Conservation (phyloP, 2,113 vertebrate species). For the Pardalotus punctatus region DNA sequence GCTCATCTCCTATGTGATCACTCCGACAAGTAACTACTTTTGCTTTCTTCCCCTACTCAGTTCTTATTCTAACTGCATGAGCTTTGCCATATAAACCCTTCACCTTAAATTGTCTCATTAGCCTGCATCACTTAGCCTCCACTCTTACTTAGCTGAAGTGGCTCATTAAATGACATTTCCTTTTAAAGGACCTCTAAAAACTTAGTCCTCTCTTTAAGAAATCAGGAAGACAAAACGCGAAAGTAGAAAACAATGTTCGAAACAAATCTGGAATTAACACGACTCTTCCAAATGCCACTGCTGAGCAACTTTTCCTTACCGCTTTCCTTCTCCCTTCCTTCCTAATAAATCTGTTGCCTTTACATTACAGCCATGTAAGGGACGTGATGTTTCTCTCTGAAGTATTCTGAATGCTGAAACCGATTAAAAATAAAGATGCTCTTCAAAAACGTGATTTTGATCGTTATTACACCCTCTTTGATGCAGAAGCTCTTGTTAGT, state of each 20-base stretch:
- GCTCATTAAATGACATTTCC: background rate
- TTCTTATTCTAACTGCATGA: background rate
- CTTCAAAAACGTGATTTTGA: background rate
- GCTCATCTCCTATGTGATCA: background rate
- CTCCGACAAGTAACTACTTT: background rate
- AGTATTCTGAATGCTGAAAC: background rate
- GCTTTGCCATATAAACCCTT: background rate
- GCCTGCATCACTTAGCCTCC: background rate
- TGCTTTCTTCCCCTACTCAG: background rate
- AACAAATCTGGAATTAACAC: background rate
- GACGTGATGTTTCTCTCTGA: background rate
- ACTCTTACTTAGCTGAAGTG: background rate
- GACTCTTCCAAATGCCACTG: background rate
- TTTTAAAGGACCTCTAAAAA: background rate
- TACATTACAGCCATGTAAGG: background rate
- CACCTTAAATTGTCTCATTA: constrained; percentile 10
- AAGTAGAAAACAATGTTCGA: background rate
- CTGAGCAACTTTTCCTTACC: background rate
- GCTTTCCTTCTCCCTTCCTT: background rate
- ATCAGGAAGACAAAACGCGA: background rate
- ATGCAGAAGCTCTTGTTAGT: background rate
- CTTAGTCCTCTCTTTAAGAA: background rate
- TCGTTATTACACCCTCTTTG: background rate
- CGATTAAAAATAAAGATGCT: background rate
- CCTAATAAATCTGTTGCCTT: background rate